Evolutionary conservation across 1,140 invertebrate species (phyloP).

Genomic region (Drosophila oshimai): DNA sequence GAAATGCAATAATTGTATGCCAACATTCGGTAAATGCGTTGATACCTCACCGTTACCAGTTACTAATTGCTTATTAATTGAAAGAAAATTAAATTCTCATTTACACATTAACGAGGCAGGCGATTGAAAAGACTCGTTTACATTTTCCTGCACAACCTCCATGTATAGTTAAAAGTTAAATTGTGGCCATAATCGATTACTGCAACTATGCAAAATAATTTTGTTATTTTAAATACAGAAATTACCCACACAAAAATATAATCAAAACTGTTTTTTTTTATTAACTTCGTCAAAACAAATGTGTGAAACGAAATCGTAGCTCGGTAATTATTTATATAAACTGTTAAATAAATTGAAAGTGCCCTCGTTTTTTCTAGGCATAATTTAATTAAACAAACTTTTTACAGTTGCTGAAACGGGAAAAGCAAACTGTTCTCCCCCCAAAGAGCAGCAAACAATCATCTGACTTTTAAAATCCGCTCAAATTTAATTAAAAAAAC

Average conservation of each 20-base stretch:
- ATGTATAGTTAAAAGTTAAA: conserved; percentile 2
- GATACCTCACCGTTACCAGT: neutral
- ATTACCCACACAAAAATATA: neutral
- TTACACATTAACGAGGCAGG: conserved; percentile 5
- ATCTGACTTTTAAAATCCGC: conserved; percentile 68
- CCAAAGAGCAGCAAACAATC: conserved; percentile 16
- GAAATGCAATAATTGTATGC: neutral
- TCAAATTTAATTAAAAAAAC: conserved; percentile 75
- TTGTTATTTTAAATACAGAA: neutral
- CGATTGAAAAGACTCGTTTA: neutral
- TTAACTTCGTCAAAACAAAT: neutral
- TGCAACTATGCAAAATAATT: conserved; percentile 7
- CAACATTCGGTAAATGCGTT: neutral
- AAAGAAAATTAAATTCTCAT: conserved; percentile 20
- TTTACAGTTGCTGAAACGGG: conserved; percentile 21
- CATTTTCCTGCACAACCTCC: neutral
- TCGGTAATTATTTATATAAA: neutral
- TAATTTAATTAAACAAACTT: conserved; percentile 57
- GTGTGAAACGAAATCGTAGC: neutral
- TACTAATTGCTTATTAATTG: conserved; percentile 40
- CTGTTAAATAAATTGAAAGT: neutral
- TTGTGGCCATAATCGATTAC: conserved; percentile 3
- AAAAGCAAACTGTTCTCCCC: conserved; percentile 15
- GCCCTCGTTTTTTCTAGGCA: conserved; percentile 10
- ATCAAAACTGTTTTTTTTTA: no score